These are phyloP conservation scores for Bos javanicus DNA, from an alignment of 2,113 vertebrate genomes.

Conservation along the genomic window DNA sequence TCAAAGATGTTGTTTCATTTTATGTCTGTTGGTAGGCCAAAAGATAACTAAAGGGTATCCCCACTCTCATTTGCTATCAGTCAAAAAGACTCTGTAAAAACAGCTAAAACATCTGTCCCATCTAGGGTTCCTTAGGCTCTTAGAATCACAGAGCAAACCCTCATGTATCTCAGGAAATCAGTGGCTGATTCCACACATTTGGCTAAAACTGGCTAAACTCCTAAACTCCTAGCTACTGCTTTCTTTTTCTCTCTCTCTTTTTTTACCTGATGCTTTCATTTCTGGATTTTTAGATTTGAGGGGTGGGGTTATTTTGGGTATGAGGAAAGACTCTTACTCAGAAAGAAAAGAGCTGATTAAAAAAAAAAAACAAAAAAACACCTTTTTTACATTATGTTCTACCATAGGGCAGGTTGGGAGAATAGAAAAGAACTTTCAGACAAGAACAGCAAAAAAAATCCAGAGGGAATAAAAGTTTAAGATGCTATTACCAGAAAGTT, in stretches of 20 bases:
- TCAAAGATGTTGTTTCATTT: conserved; percentile 62
- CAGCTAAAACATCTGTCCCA: background rate
- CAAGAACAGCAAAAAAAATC: conserved; percentile 45
- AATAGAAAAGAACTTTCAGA: conserved; percentile 64
- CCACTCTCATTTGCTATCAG: background rate
- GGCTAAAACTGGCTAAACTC: background rate
- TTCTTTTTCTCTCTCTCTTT: background rate
- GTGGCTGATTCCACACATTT: background rate
- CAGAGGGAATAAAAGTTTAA: conserved; percentile 56
- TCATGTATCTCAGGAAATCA: conserved; percentile 43
- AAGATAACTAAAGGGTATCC: conserved; percentile 36
- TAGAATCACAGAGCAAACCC: background rate
- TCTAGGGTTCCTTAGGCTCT: conserved; percentile 10
- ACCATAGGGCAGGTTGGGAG: conserved; percentile 41
- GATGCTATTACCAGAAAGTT: conserved; percentile 36
- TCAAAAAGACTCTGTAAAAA: background rate
- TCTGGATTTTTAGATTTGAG: conserved; percentile 35
- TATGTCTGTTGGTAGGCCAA: conserved; percentile 55
- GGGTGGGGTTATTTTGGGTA: background rate
- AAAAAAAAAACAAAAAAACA: background rate
- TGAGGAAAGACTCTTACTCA: background rate
- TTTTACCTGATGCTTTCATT: background rate
- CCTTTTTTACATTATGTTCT: conserved; percentile 12
- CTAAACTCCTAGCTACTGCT: background rate
- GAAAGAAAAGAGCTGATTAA: conserved; percentile 24